Evolutionary conservation across 2,113 vertebrate species (phyloP).

Genomic region (Echinops telfairi): DNA sequence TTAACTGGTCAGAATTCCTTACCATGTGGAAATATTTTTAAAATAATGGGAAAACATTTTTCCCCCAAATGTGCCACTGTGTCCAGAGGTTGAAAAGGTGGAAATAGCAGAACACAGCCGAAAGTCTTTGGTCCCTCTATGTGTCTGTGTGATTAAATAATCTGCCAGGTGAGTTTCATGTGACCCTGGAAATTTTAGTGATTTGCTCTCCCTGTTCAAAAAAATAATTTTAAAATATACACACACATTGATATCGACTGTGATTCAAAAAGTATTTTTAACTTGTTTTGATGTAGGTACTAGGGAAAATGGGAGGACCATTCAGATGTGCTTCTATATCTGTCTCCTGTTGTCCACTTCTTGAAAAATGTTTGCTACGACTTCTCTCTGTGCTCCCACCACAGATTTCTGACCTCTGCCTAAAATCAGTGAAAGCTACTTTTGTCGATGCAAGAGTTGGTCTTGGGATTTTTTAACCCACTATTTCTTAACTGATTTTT

Average conservation of each 20-base stretch:
- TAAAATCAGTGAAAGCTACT: constrained; percentile 52
- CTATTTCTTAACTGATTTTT: constrained; percentile 41
- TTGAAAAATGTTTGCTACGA: constrained; percentile 31
- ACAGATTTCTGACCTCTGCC: background rate
- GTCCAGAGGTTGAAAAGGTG: constrained; percentile 22
- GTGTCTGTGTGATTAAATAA: background rate
- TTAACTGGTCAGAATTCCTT: background rate
- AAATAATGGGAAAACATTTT: constrained; percentile 41
- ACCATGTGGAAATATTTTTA: constrained; percentile 39
- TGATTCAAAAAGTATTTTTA: background rate
- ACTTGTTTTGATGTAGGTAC: background rate
- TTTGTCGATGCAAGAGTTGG: constrained; percentile 40
- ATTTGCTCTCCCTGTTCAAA: constrained; percentile 45
- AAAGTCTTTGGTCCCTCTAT: background rate
- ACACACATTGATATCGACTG: background rate
- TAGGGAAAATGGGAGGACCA: constrained; percentile 26
- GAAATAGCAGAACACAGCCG: constrained; percentile 12
- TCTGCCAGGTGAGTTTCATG: background rate
- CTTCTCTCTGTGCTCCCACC: background rate
- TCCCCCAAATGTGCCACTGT: constrained; percentile 17
- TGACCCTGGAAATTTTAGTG: constrained; percentile 20
- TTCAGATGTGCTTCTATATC: background rate
- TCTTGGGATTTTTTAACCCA: constrained; percentile 49
- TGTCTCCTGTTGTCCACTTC: constrained; percentile 7
- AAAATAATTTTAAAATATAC: too few species aligned